Conservation (phyloP, 2,797 vertebrate genomes). For the Carcharodon carcharias region DNA sequence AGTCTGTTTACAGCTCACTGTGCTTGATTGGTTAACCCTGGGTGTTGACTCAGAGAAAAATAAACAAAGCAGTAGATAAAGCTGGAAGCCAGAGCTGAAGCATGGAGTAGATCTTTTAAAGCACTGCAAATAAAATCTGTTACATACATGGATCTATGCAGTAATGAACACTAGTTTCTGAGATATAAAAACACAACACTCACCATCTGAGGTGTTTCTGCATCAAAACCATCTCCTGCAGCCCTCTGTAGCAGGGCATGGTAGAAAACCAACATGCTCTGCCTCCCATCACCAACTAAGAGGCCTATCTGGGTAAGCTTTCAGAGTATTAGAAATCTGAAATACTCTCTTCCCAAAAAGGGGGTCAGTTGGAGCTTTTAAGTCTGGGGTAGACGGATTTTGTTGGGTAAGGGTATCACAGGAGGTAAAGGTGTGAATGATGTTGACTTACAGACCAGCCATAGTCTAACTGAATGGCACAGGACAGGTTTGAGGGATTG, state of each 20-base stretch:
- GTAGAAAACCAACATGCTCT: background rate
- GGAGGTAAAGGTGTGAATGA: background rate
- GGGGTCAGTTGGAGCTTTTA: background rate
- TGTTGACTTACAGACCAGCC: background rate
- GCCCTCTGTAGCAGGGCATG: background rate
- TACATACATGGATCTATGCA: background rate
- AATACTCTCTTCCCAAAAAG: too few species aligned
- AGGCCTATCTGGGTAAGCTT: background rate
- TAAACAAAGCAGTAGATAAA: background rate
- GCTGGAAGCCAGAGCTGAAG: background rate
- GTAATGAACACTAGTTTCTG: background rate
- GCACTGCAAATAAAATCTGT: background rate
- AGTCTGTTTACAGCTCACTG: background rate
- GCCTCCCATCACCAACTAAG: background rate
- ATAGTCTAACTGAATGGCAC: background rate
- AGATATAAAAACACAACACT: background rate
- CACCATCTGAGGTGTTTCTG: background rate
- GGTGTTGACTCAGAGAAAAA: background rate
- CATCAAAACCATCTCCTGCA: background rate
- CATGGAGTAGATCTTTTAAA: too few species aligned
- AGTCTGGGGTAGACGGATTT: background rate
- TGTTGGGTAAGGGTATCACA: background rate
- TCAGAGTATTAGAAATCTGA: background rate
- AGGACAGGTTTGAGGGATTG: background rate
- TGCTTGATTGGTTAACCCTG: background rate